phyloP scores from a whole-genome alignment of 2,797 vertebrate species.

The Acrocephalus scirpaceus region DNA sequence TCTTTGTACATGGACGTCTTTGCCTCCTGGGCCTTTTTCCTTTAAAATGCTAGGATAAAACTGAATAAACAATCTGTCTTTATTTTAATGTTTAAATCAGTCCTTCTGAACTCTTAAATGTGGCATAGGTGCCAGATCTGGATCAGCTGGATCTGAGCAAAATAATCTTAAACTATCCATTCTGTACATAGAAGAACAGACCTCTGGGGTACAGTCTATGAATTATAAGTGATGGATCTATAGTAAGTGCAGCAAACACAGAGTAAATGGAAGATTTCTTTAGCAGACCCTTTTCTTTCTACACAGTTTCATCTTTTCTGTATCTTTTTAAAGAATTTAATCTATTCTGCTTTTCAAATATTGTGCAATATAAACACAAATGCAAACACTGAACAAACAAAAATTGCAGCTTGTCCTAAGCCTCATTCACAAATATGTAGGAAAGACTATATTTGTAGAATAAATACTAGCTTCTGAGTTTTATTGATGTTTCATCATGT shows the following conservation, averaged over 20 bases:
- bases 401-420: not conserved
- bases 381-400: not conserved
- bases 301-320: not conserved
- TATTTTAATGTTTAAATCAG: not conserved
- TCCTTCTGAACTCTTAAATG: not conserved
- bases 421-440: not conserved
- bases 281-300: not conserved
- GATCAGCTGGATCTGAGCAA: not conserved
- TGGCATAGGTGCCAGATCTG: not conserved
- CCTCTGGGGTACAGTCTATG: not conserved
- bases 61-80: not conserved
- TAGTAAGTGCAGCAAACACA: not conserved
- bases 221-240: not conserved
- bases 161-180: not conserved
- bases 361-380: not conserved
- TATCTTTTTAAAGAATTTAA: not conserved
- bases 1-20: not conserved
- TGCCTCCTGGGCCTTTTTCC: not conserved
- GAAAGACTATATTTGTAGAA: not conserved
- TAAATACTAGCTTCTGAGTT: not conserved
- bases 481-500: not conserved
- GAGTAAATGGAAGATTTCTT: not conserved
- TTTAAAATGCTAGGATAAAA: not conserved
- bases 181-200: not conserved
- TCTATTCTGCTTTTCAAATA: not conserved